A percentile compares a stretch with the other conserved stretches of the same genome.
phyloP scores from a whole-genome alignment of 1,140 invertebrate species.

The Temnothorax longispinosus region DNA sequence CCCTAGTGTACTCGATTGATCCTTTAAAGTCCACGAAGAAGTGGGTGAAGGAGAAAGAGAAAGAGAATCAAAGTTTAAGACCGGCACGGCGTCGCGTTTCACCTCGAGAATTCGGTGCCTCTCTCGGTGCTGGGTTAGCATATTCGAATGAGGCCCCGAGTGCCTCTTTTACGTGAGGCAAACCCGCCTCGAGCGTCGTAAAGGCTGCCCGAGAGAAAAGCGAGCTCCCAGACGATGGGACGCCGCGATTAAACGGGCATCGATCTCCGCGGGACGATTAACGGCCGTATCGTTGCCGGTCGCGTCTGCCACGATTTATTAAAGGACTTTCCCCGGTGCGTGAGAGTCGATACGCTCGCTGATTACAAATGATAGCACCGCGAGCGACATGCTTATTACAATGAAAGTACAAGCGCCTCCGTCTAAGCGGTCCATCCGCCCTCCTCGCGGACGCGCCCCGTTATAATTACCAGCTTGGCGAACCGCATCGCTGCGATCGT shows the following conservation, averaged over 20 bases:
- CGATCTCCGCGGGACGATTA: background rate
- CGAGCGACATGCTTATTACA: conserved; percentile 67
- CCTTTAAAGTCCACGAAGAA: conserved; percentile 44
- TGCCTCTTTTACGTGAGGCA: background rate
- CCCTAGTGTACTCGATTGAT: background rate
- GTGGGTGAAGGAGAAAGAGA: conserved; percentile 57
- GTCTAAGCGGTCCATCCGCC: background rate
- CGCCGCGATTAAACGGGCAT: conserved; percentile 21
- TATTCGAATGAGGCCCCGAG: conserved; percentile 64
- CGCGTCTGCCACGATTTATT: conserved; percentile 38
- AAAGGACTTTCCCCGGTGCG: conserved; percentile 67
- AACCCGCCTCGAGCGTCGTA: background rate
- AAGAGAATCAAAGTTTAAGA: conserved; percentile 72
- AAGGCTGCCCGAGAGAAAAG: background rate
- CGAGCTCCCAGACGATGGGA: background rate
- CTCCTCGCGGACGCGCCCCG: background rate
- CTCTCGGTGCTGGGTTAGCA: conserved; percentile 66
- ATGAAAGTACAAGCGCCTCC: conserved; percentile 71
- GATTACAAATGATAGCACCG: conserved; percentile 70
- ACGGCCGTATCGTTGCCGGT: conserved; percentile 17
- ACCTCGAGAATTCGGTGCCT: conserved; percentile 72
- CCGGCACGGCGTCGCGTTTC: conserved; percentile 66
- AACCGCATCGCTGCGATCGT: conserved; percentile 71
- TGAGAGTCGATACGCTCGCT: conserved; percentile 68
- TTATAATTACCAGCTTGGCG: conserved; percentile 78